Percentiles rank a stretch among this genome's conserved stretches.
These are phyloP conservation scores for Agrypnus murinus DNA, from an alignment of 2,888 invertebrate genomes.

Conservation along the genomic window DNA sequence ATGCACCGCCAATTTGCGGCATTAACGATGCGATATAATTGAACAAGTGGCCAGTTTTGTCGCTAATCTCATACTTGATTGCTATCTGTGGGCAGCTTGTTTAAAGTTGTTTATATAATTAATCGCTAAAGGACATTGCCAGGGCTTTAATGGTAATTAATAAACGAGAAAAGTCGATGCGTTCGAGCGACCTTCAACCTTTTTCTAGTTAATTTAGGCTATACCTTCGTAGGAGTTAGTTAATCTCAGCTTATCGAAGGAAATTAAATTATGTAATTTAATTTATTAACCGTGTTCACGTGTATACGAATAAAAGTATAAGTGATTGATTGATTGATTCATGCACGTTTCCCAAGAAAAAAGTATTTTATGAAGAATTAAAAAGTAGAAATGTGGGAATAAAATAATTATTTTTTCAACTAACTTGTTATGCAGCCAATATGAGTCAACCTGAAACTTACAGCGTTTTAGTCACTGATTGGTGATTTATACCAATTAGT, in stretches of 20 bases:
- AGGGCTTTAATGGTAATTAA: constrained; percentile 36
- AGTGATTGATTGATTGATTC: constrained; percentile 19
- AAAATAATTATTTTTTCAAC: constrained; percentile 16
- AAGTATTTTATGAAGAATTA: constrained; percentile 19
- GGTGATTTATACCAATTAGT: too few relatives aligned
- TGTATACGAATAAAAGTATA: constrained; percentile 5
- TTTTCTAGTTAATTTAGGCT: constrained; percentile 16
- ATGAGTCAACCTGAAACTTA: too few relatives aligned
- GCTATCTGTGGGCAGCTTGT: constrained; percentile 40
- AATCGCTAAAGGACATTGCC: constrained; percentile 40
- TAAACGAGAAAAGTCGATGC: constrained; percentile 15
- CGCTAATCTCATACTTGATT: constrained; percentile 42
- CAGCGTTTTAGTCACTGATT: too few relatives aligned
- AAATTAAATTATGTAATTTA: constrained; percentile 27
- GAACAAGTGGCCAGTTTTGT: constrained; percentile 41
- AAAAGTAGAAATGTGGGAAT: constrained; percentile 21
- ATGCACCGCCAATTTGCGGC: constrained; percentile 42
- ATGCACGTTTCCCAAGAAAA: background rate
- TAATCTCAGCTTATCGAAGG: constrained; percentile 4
- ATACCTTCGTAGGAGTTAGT: constrained; percentile 7
- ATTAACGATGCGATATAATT: constrained; percentile 42
- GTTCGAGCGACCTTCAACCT: constrained; percentile 18
- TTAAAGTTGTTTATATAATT: constrained; percentile 38
- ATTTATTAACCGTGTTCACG: constrained; percentile 13
- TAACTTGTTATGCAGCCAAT: too few relatives aligned